Conservation (phyloP, 2,113 vertebrate species). For the Apodemus speciosus region DNA sequence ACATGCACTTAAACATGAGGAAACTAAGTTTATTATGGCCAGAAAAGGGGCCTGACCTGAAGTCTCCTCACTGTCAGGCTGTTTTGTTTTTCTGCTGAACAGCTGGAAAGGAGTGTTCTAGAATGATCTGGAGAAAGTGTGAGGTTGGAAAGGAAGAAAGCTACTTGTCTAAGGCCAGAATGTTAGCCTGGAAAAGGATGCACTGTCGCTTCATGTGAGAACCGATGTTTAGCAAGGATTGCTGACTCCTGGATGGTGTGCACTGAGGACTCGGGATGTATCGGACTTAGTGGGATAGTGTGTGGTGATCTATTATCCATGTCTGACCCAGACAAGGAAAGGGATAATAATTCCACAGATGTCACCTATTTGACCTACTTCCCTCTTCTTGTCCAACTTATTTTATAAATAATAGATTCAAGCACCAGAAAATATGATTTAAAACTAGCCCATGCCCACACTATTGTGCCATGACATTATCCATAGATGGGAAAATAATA, state of each 20-base stretch:
- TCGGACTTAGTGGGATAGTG: not conserved
- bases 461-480: not conserved
- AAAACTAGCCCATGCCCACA: not conserved
- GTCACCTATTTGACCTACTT: not conserved
- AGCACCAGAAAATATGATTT: not conserved
- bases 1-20: not conserved
- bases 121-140: not conserved
- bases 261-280: not conserved
- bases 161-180: not conserved
- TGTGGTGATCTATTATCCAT: not conserved
- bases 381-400: not conserved
- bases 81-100: not conserved
- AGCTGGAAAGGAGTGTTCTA: not conserved
- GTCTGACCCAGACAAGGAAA: not conserved
- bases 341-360: not conserved
- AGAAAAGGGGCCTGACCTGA: not conserved
- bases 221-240: not conserved
- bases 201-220: not conserved
- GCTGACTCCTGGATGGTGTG: too few relatives aligned
- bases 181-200: not conserved
- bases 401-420: not conserved
- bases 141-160: not conserved
- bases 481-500: not conserved
- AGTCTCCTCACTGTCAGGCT: not conserved
- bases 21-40: not conserved